phyloP scores from a whole-genome alignment of 1,140 invertebrate species.

The Papilio polyxenes region DNA sequence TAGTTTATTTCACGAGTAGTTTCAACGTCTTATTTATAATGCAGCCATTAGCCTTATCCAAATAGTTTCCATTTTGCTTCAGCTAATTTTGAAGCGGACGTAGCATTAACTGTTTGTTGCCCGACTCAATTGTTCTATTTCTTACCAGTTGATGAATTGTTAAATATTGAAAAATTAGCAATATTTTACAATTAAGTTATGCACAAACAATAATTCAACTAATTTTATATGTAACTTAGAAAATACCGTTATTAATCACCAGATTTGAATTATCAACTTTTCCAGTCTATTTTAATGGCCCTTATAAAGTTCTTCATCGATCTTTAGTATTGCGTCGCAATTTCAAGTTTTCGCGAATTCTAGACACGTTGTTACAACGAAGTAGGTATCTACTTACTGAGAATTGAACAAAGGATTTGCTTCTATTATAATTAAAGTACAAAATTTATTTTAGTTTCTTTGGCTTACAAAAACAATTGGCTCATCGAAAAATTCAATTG shows the following conservation, averaged over 20 bases:
- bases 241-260: background rate
- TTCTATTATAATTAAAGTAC: background rate
- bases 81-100: constrained; percentile 17
- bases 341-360: constrained; percentile 5
- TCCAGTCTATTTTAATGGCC: background rate
- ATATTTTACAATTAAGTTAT: background rate
- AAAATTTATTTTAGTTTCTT: background rate
- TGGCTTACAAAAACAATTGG: no score
- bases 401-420: background rate
- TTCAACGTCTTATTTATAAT: constrained; percentile 8
- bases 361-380: background rate
- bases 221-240: background rate
- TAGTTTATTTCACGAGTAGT: constrained; percentile 25
- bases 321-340: constrained; percentile 7
- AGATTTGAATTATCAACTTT: background rate
- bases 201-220: background rate
- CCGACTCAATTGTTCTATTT: constrained; percentile 16
- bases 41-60: constrained; percentile 8
- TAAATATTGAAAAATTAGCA: background rate
- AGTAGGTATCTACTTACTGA: background rate
- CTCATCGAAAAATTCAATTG: no score
- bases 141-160: background rate
- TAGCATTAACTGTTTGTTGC: constrained; percentile 16
- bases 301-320: background rate
- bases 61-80: constrained; percentile 10